Base-by-base conservation (phyloP, 2,113 vertebrate genomes). In the Callaeas wilsoni region DNA sequence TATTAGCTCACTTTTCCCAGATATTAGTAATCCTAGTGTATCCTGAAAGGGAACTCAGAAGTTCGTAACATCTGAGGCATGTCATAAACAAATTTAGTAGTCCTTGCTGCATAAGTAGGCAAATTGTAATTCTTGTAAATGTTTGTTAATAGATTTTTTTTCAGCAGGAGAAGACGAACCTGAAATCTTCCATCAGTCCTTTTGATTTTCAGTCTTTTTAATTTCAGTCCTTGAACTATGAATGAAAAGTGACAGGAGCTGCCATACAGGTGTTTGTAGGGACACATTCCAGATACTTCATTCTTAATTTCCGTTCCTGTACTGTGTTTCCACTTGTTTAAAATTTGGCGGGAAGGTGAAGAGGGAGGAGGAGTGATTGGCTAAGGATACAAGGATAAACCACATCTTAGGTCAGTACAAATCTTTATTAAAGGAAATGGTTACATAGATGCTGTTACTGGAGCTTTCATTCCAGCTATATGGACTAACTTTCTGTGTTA, bases 341-440 rank as follows among this genome's bases (percentile, higher is more conserved):
- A 57, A 46, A 4, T 44, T 57, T n/a, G 6, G 1, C 32, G 10
- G 7, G 9, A 35, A 3, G 3, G 4, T 90, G 33, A 65, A 65
- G 11, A 32, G 6, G 5, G 6, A 21, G 9, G 6, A 55, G 23
- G 4, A 4, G 3, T 8, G 1, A 1, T 11, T 75, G 25, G 6
- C 27, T 59, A 53, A 64, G 12, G 23, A 33, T 11, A 20, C 18
- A 64, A 55, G 33, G 35, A 59, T 26, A 86, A 75, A 32, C 4
- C 6, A 9, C 5, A 7, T 39, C 41, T 68, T 49, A 80, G 32
- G 35, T 13, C 12, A 52, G 7, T 12, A 68, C 7, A 56, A 60
- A 42, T n/a, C 4, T 64, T 69, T 44, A 32, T 44, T 71, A 37
- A 67, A 69, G 6, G 0, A 64, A 35, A 59, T 23, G 13, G 3